Evolutionary conservation across 2,888 invertebrate species (phyloP), one percentile per base, ranked within the genome.

Genomic region (Microplitis manilae): DNA sequence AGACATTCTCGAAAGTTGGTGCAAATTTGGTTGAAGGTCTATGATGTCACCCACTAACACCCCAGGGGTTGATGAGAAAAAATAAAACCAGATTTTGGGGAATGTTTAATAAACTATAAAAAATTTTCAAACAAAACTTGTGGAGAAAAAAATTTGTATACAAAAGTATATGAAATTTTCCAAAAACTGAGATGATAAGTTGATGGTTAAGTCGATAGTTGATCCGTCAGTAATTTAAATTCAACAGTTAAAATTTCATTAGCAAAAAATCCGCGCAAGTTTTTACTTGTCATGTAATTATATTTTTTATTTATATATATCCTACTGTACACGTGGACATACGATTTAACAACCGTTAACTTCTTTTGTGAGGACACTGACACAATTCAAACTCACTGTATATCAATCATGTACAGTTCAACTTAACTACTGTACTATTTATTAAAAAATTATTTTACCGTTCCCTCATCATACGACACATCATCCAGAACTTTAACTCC

Each of bases 331-430:
- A 67, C 60, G 60, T 50, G 40, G 65, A 77, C 73, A 61, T 77
- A 77, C 69, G 65, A 73, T 77, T 77, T 73, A 77, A 73, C 77
- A 64, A 77, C 77, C 77, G 77, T 77, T 77, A 77, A 69, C 50
- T 72, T 73, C 69, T 69, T 77, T 73, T 69, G 73, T 73, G 73
- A 73, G 77, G 73, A 77, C 77, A 70, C 77, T 73, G 77, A 77
- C 77, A 77, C 77, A 73, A 65, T 73, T 77, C 62, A 50, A 64
- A 20, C 20, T 62, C n/a, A 30, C 20, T 15, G 62, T 62, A 20
- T 62, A 20, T 62, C 62, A 62, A 62, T 62, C 62, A 62, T 17
- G 15, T 62, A 17, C 20, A 17, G 20, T 62, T 62, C 62, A 50
- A 50, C 50, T 50, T 15, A 50, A 50, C 50, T 50, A 50, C 50